Conservation (phyloP, 1,140 invertebrate genomes). For the Drosophila arizonae region DNA sequence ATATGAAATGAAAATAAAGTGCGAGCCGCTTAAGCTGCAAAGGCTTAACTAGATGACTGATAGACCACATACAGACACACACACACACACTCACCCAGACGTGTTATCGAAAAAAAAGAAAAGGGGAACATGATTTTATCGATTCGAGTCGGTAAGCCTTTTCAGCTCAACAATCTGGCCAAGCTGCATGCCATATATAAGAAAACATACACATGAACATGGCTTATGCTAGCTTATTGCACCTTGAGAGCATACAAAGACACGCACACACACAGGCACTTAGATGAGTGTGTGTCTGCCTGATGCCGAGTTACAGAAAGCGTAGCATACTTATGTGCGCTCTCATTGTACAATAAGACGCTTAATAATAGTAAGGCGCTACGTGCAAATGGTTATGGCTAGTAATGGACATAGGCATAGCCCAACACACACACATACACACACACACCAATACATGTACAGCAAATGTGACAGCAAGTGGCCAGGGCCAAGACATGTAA, state of each 20-base stretch:
- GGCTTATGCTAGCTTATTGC: slow-evolving; percentile 39
- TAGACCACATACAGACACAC: slow-evolving; percentile 12
- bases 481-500: slow-evolving; percentile 58
- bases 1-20: slow-evolving; percentile 15
- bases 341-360: slow-evolving; percentile 46
- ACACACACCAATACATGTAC: slow-evolving; percentile 8
- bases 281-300: background rate
- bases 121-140: slow-evolving; percentile 21
- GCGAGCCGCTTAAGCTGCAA: slow-evolving; percentile 8
- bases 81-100: background rate
- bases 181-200: slow-evolving; percentile 16
- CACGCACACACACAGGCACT: slow-evolving; percentile 5
- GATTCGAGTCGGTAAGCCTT: slow-evolving; percentile 27
- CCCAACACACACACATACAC: slow-evolving; percentile 42
- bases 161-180: slow-evolving; percentile 21
- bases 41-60: slow-evolving; percentile 23
- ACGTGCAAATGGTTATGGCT: slow-evolving; percentile 64
- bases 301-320: slow-evolving; percentile 10
- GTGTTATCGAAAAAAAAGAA: background rate
- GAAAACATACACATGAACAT: background rate
- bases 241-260: slow-evolving; percentile 24
- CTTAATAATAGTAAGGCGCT: slow-evolving; percentile 51
- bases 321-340: slow-evolving; percentile 48
- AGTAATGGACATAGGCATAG: slow-evolving; percentile 67
- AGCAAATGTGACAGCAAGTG: slow-evolving; percentile 59